Conservation (phyloP, 2,888 invertebrate genomes). For the Chymomyza amoena region DNA sequence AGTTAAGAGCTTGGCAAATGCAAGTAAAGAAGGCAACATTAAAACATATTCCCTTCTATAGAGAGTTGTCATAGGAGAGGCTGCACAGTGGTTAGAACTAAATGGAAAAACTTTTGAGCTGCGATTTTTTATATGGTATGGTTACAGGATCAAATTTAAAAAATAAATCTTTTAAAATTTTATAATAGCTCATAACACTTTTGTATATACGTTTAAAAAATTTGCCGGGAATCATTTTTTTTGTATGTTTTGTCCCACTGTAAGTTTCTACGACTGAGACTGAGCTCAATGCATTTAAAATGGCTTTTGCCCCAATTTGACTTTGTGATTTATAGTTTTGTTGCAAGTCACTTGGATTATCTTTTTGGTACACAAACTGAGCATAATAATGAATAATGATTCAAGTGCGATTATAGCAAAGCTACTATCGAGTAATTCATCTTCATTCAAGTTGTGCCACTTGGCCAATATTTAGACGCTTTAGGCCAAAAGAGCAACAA, state of each 20-base stretch:
- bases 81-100: too few relatives aligned
- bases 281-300: not conserved
- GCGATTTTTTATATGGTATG: too few relatives aligned
- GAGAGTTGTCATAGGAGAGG: too few relatives aligned
- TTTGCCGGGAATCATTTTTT: too few relatives aligned
- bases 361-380: not conserved
- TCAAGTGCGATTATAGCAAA: not conserved
- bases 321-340: not conserved
- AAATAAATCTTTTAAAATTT: too few relatives aligned
- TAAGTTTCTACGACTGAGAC: not conserved
- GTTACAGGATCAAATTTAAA: too few relatives aligned
- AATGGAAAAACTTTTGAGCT: too few relatives aligned
- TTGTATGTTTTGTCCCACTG: too few relatives aligned
- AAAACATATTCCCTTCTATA: too few relatives aligned
- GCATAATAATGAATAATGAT: not conserved
- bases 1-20: constrained; percentile 56
- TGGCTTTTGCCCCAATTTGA: not conserved
- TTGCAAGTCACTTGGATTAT: not conserved
- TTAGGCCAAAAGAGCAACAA: not conserved
- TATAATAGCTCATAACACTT: too few relatives aligned
- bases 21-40: not conserved
- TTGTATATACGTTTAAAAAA: too few relatives aligned
- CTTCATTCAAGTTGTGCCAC: not conserved
- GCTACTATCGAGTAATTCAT: not conserved
- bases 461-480: not conserved